Base-by-base conservation (phyloP, 2,113 vertebrate species). In the Mastomys coucha region DNA sequence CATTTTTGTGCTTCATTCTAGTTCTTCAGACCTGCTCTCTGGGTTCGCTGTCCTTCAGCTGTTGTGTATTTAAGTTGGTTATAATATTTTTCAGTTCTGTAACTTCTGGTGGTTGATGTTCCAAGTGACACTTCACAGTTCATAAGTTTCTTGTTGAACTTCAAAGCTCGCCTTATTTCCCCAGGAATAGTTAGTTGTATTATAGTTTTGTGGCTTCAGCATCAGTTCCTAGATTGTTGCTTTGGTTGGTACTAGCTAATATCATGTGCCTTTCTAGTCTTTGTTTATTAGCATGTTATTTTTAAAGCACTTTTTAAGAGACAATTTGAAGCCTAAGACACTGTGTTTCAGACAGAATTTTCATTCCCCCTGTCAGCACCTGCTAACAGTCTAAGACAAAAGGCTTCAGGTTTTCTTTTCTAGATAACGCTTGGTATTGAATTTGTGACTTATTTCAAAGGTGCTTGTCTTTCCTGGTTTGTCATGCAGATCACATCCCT, bases 371-470 rank as follows among this genome's bases (percentile, higher is more conserved):
- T 95, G n/a, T 53, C 31, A 53, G 33, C 11, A 76, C 45, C 39
- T 88, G 65, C 16, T 53, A 94, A 17, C 20, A 33, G 56, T 42
- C 42, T 85, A 56, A 51, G n/a, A 53, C 42, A 60, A 42, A 58
- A 76, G 70, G 5, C 51, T 88, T 92, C 80, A 77, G 19, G 58
- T 78, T 63, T 63, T 73, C 67, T 58, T 49, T 39, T 14, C 80
- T 69, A 56, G 12, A 10, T 94, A 58, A 92, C 69, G 45, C 73
- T 94, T 96, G 56, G 33, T 80, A 45, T 92, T 92, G 33, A 91
- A 89, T 92, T 93, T 96, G 53, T 81, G 80, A 85, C 31, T 84
- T 91, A 60, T 67, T 96, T 93, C 77, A 89, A 42, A 36, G 7
- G 12, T 7, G 80, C 22, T 60, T 89, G 12, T 39, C 60, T 89